Conservation (phyloP, 2,888 invertebrate species). For the Mayetiola destructor region DNA sequence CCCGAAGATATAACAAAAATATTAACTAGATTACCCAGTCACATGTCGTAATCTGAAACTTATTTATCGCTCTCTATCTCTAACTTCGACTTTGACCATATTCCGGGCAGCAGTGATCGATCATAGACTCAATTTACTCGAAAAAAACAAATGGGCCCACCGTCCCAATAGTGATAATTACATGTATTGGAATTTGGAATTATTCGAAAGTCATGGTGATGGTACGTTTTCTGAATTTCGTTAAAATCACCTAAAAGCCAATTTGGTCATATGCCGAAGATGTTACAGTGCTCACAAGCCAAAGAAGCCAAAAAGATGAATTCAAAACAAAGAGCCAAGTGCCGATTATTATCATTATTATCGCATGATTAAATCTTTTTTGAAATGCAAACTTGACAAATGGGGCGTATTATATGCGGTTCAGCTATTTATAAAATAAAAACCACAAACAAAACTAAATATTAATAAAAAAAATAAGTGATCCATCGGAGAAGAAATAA, state of each 20-base stretch:
- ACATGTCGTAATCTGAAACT: background rate
- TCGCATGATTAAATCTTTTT: too few relatives aligned
- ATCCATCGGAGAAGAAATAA: background rate
- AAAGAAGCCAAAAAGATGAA: background rate
- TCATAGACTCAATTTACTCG: too few relatives aligned
- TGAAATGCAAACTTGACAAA: background rate
- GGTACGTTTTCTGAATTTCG: too few relatives aligned
- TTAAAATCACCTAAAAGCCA: too few relatives aligned
- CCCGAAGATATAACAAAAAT: background rate
- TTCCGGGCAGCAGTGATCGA: too few relatives aligned
- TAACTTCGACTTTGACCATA: too few relatives aligned
- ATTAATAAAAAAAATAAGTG: background rate
- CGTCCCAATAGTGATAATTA: too few relatives aligned
- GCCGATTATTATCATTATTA: background rate
- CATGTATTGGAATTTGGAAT: too few relatives aligned
- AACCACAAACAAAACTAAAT: background rate
- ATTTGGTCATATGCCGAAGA: too few relatives aligned
- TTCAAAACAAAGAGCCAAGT: background rate
- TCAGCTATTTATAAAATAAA: background rate
- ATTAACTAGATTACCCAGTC: background rate
- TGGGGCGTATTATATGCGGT: background rate
- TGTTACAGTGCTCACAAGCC: too few relatives aligned
- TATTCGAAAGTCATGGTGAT: too few relatives aligned
- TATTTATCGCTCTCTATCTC: background rate
- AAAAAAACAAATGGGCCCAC: too few relatives aligned